Percentiles rank a stretch among this genome's conserved stretches.
phyloP scores from a whole-genome alignment of 2,113 vertebrate species.

The Xenotilapia leptura region DNA sequence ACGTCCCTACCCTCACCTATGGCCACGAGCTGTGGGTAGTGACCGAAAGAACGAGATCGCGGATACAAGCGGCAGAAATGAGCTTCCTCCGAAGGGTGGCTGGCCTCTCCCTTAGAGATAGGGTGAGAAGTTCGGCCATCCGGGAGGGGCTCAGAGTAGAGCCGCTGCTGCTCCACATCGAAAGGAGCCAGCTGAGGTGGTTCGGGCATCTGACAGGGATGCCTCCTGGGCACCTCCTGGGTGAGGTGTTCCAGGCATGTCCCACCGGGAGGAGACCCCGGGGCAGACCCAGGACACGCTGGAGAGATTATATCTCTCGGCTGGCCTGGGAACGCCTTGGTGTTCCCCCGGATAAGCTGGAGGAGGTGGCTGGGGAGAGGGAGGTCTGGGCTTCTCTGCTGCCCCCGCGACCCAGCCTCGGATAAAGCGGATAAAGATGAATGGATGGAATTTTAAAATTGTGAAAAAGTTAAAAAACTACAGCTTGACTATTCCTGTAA shows the following conservation, averaged over 20 bases:
- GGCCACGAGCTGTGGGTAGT: too few relatives aligned
- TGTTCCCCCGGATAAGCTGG: neutral
- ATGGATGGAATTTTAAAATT: neutral
- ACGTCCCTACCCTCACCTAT: too few relatives aligned
- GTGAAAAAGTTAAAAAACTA: neutral
- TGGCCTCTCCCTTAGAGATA: too few relatives aligned
- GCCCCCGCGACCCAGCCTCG: rapidly evolving
- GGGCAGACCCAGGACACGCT: neutral
- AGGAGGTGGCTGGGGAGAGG: neutral
- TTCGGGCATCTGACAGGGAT: rapidly evolving
- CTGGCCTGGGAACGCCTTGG: rapidly evolving
- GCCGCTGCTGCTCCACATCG: rapidly evolving
- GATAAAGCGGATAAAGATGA: neutral
- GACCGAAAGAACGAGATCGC: too few relatives aligned
- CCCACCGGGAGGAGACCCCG: rapidly evolving
- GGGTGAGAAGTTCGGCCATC: too few relatives aligned
- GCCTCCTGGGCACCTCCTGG: rapidly evolving
- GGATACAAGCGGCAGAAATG: rapidly evolving
- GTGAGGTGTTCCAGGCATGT: rapidly evolving
- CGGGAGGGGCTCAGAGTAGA: too few relatives aligned
- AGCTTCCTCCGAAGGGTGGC: too few relatives aligned
- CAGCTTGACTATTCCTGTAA: neutral
- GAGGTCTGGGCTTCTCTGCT: rapidly evolving
- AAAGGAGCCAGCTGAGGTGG: too few relatives aligned
- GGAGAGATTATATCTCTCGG: neutral